Evolutionary conservation across 2,113 vertebrate genomes (phyloP).

Genomic region (Anoura caudifer): DNA sequence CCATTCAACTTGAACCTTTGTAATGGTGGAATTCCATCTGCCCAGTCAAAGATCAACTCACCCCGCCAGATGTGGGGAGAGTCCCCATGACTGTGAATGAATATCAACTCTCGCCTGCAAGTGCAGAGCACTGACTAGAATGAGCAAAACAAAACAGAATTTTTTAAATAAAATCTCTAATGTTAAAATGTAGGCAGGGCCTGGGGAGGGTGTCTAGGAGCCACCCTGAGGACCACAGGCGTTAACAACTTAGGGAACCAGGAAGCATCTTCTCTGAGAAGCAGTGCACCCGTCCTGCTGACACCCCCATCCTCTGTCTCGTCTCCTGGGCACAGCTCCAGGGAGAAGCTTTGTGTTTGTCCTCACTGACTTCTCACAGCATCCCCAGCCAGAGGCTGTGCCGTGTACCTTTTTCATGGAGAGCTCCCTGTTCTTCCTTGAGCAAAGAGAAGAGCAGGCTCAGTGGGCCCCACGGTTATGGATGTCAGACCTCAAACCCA

Average conservation of each 20-base stretch:
- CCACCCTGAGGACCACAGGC: background rate
- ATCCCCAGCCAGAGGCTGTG: background rate
- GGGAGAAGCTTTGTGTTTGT: too few relatives aligned
- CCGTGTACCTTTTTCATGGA: background rate
- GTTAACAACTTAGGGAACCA: too few relatives aligned
- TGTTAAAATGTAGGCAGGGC: background rate
- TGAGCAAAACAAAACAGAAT: background rate
- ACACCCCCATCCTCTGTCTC: accelerated
- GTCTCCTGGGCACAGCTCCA: too few relatives aligned
- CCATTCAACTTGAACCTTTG: background rate
- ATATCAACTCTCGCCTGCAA: background rate
- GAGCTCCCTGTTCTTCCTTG: background rate
- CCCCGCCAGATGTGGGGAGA: background rate
- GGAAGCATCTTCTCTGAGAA: too few relatives aligned
- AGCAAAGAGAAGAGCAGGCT: background rate
- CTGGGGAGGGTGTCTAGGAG: too few relatives aligned
- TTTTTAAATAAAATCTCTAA: too few relatives aligned
- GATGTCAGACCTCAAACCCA: background rate
- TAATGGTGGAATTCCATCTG: background rate
- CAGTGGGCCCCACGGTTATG: too few relatives aligned
- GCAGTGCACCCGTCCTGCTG: accelerated
- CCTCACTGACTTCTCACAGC: background rate
- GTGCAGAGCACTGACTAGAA: background rate
- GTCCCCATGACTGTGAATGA: background rate
- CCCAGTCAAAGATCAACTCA: background rate